Evolutionary conservation across 37 sponge, comb jelly and placozoan species (phyloP), one percentile per base, ranked within the genome.

Genomic region (Corticium candelabrum): DNA sequence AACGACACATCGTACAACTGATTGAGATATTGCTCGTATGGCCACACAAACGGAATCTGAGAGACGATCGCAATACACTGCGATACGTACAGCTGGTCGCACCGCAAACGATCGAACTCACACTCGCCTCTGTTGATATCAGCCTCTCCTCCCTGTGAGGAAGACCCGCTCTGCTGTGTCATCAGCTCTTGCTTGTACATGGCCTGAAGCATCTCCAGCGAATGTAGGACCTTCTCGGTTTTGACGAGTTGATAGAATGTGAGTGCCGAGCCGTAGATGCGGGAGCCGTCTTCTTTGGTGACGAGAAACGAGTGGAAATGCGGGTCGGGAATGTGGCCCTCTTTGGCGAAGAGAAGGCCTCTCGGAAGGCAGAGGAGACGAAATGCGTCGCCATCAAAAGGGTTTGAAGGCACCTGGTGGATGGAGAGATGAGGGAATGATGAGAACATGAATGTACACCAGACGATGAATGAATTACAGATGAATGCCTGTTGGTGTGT

Each of bases 231-330:
- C 1, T 67, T 37, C 0, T 36, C 33, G 77, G 83, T 68, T 4
- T 31, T 74, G 3, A 84, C 79, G 7, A 31, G 81, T 69, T 92
- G 90, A 36, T 78, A 78, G 80, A 76, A 91, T 5, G 85, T 89
- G 40, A 91, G 83, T 27, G 70, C 87, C 56, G 79, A 75, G 4
- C 93, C 96, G 62, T 87, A 87, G 2, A 78, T 38, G 15, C 76
- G 83, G 3, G 82, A 78, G 38, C 93, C 96, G 68, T 95, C 86
- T 50, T 95, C 93, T 32, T 87, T 38, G 1, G 96, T 95, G 82
- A 95, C 82, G 40, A 89, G 79, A 76, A 95, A 89, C 35, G 86
- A 62, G 84, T 95, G 96, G 39, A 89, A 89, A 1, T 4, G 1
- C 0, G 85, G 83, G 3, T 68, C 41, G 29, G 41, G 37, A 38